Base-by-base conservation (phyloP, 2,797 vertebrate genomes). In the Merluccius polli region DNA sequence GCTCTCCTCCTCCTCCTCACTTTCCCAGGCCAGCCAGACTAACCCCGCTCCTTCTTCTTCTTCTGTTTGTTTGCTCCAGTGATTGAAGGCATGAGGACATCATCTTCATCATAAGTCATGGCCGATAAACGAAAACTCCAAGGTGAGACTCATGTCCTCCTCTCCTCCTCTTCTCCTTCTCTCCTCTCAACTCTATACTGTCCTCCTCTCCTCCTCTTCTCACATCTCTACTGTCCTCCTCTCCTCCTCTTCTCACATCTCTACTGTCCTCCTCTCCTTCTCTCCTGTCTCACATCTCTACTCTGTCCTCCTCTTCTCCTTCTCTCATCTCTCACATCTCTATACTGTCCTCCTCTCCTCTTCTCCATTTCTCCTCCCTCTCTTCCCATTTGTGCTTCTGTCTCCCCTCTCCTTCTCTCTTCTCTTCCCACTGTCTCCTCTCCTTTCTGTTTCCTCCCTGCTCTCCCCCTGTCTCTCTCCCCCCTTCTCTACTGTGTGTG, bases 81-180 rank as follows among this genome's bases (percentile, higher is more conserved):
- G 85, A 94, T 92, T 93, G 92, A 96, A 94, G 95, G 95, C 95
- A 97, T 97, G 96, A 97, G 94, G 96, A 95, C 93, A 94, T 90
- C 82, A 93, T 92, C 92, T 84, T 96, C 96, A 94, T 95, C 88
- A 87, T 93, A 91, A 95, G 95, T 91, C 93, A 97, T 97, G 96
- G 96, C 96, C 90, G 96, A 98, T 93, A 98, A 97, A 94, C 95
- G 96, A 93, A 98, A 98, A 94, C 94, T 97, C 88, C 96, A 98
- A 30, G 65, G 65, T 68, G 65, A 68, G 65, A 10, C 44, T 48
- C 5, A 6, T 48, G 44, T 15, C 18, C 11, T 29, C 8, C 69
- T n/a, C 15, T 29, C n/a, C 68, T 24, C 13, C 9, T 10, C 36
- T 4, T 38, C 10, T 27, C n/a, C 11, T 4, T 10, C 21, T 21